These are phyloP conservation scores for Sinelater perroti DNA, from an alignment of 2,888 invertebrate genomes.

Conservation along the genomic window DNA sequence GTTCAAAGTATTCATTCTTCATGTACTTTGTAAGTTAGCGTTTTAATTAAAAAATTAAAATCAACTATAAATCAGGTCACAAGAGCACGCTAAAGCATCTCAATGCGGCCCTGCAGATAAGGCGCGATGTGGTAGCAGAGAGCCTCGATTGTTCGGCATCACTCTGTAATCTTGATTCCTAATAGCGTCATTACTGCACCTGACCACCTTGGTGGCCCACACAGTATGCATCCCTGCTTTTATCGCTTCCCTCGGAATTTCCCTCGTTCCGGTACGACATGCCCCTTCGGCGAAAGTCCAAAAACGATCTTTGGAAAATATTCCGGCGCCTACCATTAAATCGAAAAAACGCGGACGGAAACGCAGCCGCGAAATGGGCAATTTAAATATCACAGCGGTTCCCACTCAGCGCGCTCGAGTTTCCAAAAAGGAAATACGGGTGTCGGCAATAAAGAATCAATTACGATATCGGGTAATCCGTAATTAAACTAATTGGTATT, in stretches of 20 bases:
- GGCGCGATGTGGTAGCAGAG: constrained; percentile 45
- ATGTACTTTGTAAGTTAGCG: no score
- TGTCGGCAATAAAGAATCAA: constrained; percentile 53
- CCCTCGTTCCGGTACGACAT: no score
- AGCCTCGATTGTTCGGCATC: constrained; percentile 51
- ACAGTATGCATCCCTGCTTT: constrained; percentile 21
- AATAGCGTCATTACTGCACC: constrained; percentile 48
- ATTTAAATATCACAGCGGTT: constrained; percentile 2
- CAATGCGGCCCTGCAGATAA: constrained; percentile 39
- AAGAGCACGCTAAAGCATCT: no score
- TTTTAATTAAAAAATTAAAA: no score
- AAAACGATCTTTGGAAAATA: no score
- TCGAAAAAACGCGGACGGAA: no score
- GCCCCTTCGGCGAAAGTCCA: no score
- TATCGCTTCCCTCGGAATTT: neutral
- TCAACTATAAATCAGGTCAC: no score
- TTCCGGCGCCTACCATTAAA: no score
- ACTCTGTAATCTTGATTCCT: constrained; percentile 56
- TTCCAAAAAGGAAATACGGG: constrained; percentile 43
- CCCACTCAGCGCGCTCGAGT: no score
- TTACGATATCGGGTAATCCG: constrained; percentile 50
- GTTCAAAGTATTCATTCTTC: no score
- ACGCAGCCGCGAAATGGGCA: no score
- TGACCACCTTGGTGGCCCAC: constrained; percentile 36
- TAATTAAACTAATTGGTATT: constrained; percentile 54